Evolutionary conservation across 1,140 invertebrate species (phyloP).

Genomic region (Drosophila kepulauana): DNA sequence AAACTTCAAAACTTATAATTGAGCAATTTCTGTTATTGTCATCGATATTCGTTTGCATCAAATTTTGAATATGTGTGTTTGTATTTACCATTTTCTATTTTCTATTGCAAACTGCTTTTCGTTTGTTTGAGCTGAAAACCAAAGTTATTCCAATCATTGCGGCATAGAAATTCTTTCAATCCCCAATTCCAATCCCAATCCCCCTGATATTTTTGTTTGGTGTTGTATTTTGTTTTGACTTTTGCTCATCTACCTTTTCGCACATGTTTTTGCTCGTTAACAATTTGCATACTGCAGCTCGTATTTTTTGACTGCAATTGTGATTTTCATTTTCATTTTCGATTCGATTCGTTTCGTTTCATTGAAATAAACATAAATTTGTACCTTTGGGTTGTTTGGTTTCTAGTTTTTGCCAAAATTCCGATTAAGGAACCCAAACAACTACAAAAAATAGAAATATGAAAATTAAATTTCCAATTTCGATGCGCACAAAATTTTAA

Average conservation of each 20-base stretch:
- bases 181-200: not conserved
- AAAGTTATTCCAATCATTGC: constrained; percentile 17
- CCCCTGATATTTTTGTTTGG: constrained; percentile 1
- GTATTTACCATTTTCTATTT: not conserved
- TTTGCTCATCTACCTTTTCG: not conserved
- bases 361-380: constrained; percentile 74
- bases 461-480: constrained; percentile 38
- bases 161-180: not conserved
- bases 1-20: not conserved
- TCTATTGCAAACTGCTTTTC: not conserved
- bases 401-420: constrained; percentile 15
- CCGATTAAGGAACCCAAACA: constrained; percentile 8
- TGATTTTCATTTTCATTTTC: constrained; percentile 39
- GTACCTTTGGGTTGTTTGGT: constrained; percentile 46
- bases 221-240: constrained; percentile 2
- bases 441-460: constrained; percentile 11
- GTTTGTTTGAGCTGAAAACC: not conserved
- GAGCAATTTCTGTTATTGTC: constrained; percentile 1
- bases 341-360: constrained; percentile 50
- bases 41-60: not conserved
- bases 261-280: constrained; percentile 37
- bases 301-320: constrained; percentile 11
- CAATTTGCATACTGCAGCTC: constrained; percentile 2
- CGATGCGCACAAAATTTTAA: constrained; percentile 44
- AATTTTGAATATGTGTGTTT: not conserved